Conservation (phyloP, 2,113 vertebrate species). For the Poeciliopsis prolifica region DNA sequence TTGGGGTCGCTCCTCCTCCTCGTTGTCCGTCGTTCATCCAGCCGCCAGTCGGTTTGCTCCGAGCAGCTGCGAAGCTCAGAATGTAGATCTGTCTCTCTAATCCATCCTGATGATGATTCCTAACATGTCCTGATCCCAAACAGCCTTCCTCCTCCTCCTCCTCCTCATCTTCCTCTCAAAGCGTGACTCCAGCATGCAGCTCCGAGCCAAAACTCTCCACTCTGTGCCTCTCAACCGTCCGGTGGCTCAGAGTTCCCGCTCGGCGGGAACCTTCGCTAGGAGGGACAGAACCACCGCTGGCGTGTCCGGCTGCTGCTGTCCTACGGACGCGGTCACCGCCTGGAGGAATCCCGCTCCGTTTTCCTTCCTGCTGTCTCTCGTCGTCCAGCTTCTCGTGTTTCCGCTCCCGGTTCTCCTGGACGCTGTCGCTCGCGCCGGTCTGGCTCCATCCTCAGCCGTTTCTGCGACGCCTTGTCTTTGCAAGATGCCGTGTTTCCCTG, state of each 20-base stretch:
- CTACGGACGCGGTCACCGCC: slow-evolving; percentile 41
- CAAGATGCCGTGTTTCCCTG: slow-evolving; percentile 85
- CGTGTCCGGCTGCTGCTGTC: slow-evolving; percentile 84
- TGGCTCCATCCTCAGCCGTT: slow-evolving; percentile 85
- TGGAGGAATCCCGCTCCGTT: slow-evolving; percentile 51
- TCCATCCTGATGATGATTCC: background rate
- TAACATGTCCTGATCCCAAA: slow-evolving; percentile 36
- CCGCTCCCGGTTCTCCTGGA: slow-evolving; percentile 21
- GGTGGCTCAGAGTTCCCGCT: slow-evolving; percentile 82
- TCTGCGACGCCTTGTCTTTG: slow-evolving; percentile 94
- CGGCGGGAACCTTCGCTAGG: slow-evolving; percentile 47
- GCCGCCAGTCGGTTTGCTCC: background rate
- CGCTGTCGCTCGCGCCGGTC: slow-evolving; percentile 86
- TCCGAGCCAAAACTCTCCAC: slow-evolving; percentile 94
- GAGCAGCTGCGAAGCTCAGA: slow-evolving; percentile 33
- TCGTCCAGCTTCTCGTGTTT: slow-evolving; percentile 43
- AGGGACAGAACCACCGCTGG: slow-evolving; percentile 15
- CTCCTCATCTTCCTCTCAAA: slow-evolving; percentile 45
- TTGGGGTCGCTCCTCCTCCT: slow-evolving; percentile 38
- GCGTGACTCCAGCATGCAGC: slow-evolving; percentile 94
- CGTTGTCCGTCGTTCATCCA: slow-evolving; percentile 19
- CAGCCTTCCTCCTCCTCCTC: slow-evolving; percentile 22
- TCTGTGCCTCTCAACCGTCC: slow-evolving; percentile 90
- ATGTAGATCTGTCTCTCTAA: slow-evolving; percentile 12
- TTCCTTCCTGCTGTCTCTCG: slow-evolving; percentile 13